Base-by-base conservation (phyloP, 1,140 invertebrate species). In the Megathymus violae region DNA sequence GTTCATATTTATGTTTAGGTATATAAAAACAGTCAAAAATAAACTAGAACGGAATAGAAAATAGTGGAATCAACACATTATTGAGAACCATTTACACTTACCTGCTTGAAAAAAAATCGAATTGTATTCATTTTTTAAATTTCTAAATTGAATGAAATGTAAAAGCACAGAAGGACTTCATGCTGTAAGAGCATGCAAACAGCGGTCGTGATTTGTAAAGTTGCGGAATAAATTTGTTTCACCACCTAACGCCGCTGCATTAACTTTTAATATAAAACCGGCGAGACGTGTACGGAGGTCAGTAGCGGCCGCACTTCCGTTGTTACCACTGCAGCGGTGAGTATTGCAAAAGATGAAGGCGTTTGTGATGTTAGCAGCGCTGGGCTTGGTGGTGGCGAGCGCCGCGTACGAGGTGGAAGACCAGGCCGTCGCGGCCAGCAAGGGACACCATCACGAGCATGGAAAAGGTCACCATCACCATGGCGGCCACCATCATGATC, bases 381-480 rank as follows among this genome's bases (percentile, higher is more conserved):
- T 87, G 15, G 86, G 82, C 76, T 64, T 85, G 17, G 83, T 63
- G 63, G 80, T 78, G 17, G 48, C 71, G 19, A 22, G 19, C 58
- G 46, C 69, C 67, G 82, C 73, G 7, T 38, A 74, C 58, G 74
- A 73, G 38, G 69, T 66, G 13, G 70, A 74, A 11, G 92, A 92
- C 75, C 88, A 92, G 14, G 88, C 81, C 2, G 78, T 91, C 4
- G 93, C 91, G 1, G 88, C 87, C 27, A 88, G 88, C 67, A 70
- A 74, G 25, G 75, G 72, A 3, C 76, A 80, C 41, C 82, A 88
- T 46, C 82, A 92, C 67, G 86, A 90, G 31, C 80, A 91, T 15
- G 93, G 93, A 10, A 89, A 82, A 16, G 92, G 92, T 0, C 88
- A 91, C n/a, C 86, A 93, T 3, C 92, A 93, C 54, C 92, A 93